A percentile compares a stretch with the other conserved stretches of the same genome.
phyloP scores from a whole-genome alignment of 2,797 vertebrate species.

The Salarias fasciatus region DNA sequence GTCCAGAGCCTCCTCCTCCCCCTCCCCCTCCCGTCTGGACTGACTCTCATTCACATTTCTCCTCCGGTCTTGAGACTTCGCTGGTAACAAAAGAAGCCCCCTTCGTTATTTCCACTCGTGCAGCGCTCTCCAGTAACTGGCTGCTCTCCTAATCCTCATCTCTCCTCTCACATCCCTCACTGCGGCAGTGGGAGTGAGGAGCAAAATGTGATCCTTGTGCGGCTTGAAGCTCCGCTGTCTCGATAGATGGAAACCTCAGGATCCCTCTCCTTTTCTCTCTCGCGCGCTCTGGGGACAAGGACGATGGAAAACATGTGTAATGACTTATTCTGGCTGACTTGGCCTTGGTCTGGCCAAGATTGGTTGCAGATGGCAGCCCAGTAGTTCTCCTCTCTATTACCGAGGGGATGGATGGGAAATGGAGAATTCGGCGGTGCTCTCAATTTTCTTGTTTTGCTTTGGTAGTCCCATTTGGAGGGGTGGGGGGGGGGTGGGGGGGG shows the following conservation, averaged over 20 bases:
- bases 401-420: constrained; percentile 52
- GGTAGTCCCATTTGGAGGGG: constrained; percentile 44
- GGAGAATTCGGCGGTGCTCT: constrained; percentile 51
- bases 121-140: constrained; percentile 55
- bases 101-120: constrained; percentile 69
- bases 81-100: constrained; percentile 48
- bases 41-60: constrained; percentile 34
- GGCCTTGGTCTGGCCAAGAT: constrained; percentile 74
- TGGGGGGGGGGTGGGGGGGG: constrained; percentile 1
- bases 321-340: constrained; percentile 78
- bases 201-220: constrained; percentile 72
- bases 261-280: constrained; percentile 61
- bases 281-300: constrained; percentile 71
- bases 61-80: constrained; percentile 7
- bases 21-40: neutral
- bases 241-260: constrained; percentile 75
- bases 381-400: constrained; percentile 62
- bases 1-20: constrained; percentile 12
- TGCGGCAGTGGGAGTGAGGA: constrained; percentile 54
- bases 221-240: constrained; percentile 70
- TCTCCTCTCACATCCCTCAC: constrained; percentile 57
- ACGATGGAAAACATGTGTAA: constrained; percentile 85
- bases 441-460: constrained; percentile 46
- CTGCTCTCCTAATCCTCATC: constrained; percentile 61
- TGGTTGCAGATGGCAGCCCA: constrained; percentile 81